A percentile compares a stretch with the other conserved stretches of the same genome.
Conservation (phyloP, 2,113 vertebrate species). For the Globicephala melas region DNA sequence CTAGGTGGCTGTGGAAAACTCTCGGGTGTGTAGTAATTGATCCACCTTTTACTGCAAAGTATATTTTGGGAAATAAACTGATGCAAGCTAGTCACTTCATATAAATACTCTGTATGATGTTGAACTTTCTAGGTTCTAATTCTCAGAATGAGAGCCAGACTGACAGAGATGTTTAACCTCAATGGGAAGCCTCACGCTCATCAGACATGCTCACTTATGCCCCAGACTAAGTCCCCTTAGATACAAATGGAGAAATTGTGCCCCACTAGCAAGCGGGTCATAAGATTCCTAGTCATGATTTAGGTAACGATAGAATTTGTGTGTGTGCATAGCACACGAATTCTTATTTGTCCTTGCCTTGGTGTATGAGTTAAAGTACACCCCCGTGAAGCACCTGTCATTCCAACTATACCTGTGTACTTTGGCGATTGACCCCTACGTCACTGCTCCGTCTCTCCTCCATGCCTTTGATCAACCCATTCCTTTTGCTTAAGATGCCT, state of each 20-base stretch:
- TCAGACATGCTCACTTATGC: background rate
- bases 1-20: background rate
- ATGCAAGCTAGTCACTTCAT: background rate
- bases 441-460: too few relatives aligned
- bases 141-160: background rate
- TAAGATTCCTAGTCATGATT: background rate
- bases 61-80: background rate
- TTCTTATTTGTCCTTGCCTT: background rate
- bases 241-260: background rate
- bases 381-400: background rate
- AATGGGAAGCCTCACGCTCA: background rate
- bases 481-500: background rate
- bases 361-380: background rate
- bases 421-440: background rate
- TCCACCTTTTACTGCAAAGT: background rate
- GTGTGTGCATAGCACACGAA: background rate
- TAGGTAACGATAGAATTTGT: background rate
- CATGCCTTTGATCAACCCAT: background rate
- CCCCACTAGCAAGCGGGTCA: background rate
- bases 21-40: background rate
- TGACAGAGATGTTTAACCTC: background rate
- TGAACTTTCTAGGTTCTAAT: background rate
- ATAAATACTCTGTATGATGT: background rate
- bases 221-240: background rate
- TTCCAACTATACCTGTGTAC: background rate